A percentile compares a stretch with the other conserved stretches of the same genome.
Conservation (phyloP, 2,113 vertebrate species). For the Steatornis caripensis region DNA sequence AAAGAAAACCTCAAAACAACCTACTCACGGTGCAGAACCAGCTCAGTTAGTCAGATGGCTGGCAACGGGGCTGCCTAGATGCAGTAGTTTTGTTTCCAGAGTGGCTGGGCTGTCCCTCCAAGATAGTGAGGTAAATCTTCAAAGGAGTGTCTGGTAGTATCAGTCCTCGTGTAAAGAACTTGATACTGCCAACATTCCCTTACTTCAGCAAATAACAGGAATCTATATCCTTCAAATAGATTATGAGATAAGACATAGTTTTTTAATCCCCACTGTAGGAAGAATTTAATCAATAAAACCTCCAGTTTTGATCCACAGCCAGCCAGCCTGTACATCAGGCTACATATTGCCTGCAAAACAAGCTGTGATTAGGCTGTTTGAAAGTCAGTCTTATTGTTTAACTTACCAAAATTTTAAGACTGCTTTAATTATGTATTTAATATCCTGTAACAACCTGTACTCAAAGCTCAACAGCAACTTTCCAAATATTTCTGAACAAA, state of each 20-base stretch:
- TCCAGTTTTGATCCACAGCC: conserved; percentile 14
- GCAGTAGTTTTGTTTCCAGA: not conserved
- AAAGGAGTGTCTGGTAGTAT: conserved; percentile 2
- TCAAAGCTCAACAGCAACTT: not conserved
- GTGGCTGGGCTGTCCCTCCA: not conserved
- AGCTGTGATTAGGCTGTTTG: not conserved
- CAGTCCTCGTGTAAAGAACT: conserved; percentile 10
- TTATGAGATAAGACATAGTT: conserved; percentile 18
- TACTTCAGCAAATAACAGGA: conserved; percentile 51
- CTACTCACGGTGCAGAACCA: not conserved
- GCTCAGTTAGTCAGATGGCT: not conserved
- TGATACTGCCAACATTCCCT: not conserved
- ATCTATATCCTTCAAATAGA: conserved; percentile 43
- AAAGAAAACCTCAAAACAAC: not conserved
- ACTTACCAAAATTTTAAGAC: not conserved
- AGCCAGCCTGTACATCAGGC: not conserved
- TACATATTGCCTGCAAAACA: not conserved
- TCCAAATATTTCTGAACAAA: not conserved
- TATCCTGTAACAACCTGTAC: not conserved
- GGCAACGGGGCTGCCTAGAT: not conserved
- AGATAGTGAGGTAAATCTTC: conserved; percentile 7
- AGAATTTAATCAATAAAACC: conserved; percentile 51
- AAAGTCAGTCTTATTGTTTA: not conserved
- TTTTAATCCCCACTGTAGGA: conserved; percentile 26
- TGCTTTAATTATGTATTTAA: not conserved